Percentiles rank a stretch among this genome's conserved stretches.
phyloP scores from a whole-genome alignment of 1,140 invertebrate species.

The Ooceraea biroi region DNA sequence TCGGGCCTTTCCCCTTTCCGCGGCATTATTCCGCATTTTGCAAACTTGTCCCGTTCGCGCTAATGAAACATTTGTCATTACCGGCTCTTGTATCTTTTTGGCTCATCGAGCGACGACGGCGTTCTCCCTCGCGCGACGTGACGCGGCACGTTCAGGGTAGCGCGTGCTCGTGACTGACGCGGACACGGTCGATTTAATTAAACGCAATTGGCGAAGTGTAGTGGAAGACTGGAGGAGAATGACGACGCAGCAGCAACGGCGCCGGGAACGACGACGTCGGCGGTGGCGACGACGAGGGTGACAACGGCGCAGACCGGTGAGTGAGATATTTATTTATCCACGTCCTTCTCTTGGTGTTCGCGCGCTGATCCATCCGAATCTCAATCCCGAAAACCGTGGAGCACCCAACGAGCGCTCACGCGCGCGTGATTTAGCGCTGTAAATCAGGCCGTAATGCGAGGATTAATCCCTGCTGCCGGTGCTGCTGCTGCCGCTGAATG shows the following conservation, averaged over 20 bases:
- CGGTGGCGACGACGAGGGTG: not conserved
- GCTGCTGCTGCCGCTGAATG: constrained; percentile 5
- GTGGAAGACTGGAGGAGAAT: constrained; percentile 11
- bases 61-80: constrained; percentile 61
- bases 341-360: not conserved
- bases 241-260: not conserved
- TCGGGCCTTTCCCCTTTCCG: not conserved
- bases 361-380: not conserved
- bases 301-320: not conserved
- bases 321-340: constrained; percentile 40
- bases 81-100: constrained; percentile 60
- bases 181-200: constrained; percentile 75
- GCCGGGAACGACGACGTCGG: not conserved
- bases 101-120: constrained; percentile 32
- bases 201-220: constrained; percentile 67
- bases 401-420: not conserved
- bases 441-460: constrained; percentile 50
- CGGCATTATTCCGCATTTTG: constrained; percentile 50
- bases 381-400: constrained; percentile 4
- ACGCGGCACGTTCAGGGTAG: constrained; percentile 35
- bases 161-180: constrained; percentile 69
- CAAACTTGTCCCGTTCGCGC: constrained; percentile 34
- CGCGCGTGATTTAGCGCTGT: constrained; percentile 51
- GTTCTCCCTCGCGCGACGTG: too few species aligned
- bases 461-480: constrained; percentile 31